Evolutionary conservation across 2,797 vertebrate species (phyloP).

Genomic region (Loris lydekkerianus): DNA sequence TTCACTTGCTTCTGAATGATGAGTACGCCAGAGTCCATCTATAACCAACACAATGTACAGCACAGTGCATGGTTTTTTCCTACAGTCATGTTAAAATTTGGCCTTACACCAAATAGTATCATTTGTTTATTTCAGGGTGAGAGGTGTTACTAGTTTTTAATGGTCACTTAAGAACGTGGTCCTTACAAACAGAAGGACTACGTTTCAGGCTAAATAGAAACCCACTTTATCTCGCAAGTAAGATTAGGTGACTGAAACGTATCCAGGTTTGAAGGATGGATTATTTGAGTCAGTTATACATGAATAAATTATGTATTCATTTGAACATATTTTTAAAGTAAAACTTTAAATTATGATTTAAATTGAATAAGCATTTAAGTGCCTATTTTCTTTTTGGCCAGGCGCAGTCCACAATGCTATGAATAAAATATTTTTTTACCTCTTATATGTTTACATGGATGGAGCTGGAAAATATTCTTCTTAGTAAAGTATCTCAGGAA

Average conservation of each 20-base stretch:
- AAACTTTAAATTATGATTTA: background rate
- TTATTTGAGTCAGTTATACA: background rate
- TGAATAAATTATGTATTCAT: background rate
- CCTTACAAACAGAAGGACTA: background rate
- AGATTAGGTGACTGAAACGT: background rate
- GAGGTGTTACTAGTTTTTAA: background rate
- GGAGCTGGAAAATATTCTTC: too few relatives aligned
- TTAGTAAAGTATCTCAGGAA: too few relatives aligned
- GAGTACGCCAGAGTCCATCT: background rate
- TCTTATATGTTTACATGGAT: too few relatives aligned
- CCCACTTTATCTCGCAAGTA: background rate
- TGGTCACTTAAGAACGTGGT: background rate
- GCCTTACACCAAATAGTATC: background rate
- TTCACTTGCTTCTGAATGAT: constrained; percentile 49
- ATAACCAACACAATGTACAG: background rate
- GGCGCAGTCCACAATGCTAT: background rate
- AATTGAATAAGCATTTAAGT: background rate
- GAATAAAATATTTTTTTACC: background rate
- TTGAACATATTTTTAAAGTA: background rate
- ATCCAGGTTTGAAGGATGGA: too few relatives aligned
- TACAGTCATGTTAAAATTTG: background rate
- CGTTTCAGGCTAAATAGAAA: background rate
- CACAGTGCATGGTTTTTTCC: background rate
- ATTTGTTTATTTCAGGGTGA: background rate
- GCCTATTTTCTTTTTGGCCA: background rate